Conservation (phyloP, 2,113 vertebrate species). For the Edolisoma coerulescens region DNA sequence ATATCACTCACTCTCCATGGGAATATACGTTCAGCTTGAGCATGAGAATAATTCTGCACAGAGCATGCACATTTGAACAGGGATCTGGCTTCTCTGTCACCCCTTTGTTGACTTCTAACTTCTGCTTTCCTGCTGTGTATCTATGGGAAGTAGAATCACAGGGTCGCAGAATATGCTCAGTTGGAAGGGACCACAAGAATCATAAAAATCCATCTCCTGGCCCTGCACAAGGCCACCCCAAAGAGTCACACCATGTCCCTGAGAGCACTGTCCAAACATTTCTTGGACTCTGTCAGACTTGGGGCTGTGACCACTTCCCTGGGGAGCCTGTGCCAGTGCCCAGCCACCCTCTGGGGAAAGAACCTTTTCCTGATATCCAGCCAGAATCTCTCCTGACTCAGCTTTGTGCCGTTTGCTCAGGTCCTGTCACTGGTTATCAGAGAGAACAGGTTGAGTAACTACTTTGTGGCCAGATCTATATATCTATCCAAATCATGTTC, state of each 20-base stretch:
- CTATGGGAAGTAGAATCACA: background rate
- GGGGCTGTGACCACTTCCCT: background rate
- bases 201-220: background rate
- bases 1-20: background rate
- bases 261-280: accelerated
- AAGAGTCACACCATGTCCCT: background rate
- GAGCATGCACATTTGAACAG: background rate
- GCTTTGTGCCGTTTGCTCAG: accelerated
- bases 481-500: background rate
- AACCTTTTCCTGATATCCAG: background rate
- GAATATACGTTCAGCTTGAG: background rate
- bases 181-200: background rate
- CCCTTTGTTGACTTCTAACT: background rate
- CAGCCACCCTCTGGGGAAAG: background rate
- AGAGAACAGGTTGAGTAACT: background rate
- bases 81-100: background rate
- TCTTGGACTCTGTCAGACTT: background rate
- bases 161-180: background rate
- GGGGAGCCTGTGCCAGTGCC: background rate
- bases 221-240: too few relatives aligned
- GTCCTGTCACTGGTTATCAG: background rate
- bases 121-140: background rate
- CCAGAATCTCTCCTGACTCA: background rate
- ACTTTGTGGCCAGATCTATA: background rate
- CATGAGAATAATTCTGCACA: background rate